Conservation (phyloP, 2,113 vertebrate genomes). For the Nannobrachium achirus region DNA sequence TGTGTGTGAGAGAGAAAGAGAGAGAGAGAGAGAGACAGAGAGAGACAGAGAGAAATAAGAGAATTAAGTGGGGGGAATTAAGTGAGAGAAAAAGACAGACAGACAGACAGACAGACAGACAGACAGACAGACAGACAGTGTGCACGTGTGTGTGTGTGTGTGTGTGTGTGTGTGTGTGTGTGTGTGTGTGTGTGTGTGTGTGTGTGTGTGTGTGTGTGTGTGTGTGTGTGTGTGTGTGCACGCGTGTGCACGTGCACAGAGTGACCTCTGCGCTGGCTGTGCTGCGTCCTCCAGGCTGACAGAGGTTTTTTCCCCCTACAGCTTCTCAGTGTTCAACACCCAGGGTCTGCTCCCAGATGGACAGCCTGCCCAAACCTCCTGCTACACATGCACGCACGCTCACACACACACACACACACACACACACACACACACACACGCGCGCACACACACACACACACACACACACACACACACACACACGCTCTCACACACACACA, state of each 20-base stretch:
- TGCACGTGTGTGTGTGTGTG: too few relatives aligned
- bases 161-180: not conserved
- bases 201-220: not conserved
- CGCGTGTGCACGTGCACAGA: conserved; percentile 31
- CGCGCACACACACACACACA: too few relatives aligned
- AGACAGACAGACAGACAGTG: too few relatives aligned
- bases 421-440: not conserved
- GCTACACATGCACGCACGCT: conserved; percentile 74
- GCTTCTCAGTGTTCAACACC: conserved; percentile 73
- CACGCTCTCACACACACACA: conserved; percentile 10
- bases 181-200: not conserved
- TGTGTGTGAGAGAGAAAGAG: not conserved
- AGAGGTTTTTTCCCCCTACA: conserved; percentile 59
- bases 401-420: conserved; percentile 9
- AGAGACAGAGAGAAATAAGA: too few relatives aligned
- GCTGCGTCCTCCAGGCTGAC: conserved; percentile 70
- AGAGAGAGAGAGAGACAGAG: too few relatives aligned
- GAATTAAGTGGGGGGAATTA: too few relatives aligned
- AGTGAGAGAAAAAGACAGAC: too few relatives aligned
- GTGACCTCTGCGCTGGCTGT: conserved; percentile 63
- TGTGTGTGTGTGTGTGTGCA: not conserved
- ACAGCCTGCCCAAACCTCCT: conserved; percentile 59
- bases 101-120: too few relatives aligned
- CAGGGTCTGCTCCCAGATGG: conserved; percentile 64
- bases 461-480: conserved; percentile 68